Percentiles rank a stretch among this genome's conserved stretches.
These are phyloP conservation scores for Pseudococcus viburni DNA, from an alignment of 2,888 invertebrate species.

Conservation along the genomic window DNA sequence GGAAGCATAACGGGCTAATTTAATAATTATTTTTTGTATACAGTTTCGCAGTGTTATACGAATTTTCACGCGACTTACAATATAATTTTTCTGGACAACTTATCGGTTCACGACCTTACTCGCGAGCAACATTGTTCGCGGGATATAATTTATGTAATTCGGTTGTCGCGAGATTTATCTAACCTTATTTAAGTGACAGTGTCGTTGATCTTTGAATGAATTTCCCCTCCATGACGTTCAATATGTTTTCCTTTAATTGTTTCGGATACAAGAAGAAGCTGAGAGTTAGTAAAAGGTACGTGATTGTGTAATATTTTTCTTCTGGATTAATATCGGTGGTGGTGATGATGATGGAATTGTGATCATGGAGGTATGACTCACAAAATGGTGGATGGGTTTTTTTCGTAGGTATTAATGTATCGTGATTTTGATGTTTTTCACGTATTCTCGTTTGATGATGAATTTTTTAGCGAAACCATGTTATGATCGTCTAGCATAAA, in stretches of 20 bases:
- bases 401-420: not conserved
- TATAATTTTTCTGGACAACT: not conserved
- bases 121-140: not conserved
- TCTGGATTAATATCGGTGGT: not conserved
- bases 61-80: too few relatives aligned
- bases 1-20: too few relatives aligned
- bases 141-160: not conserved
- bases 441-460: not conserved
- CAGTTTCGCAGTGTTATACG: too few relatives aligned
- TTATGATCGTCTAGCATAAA: too few relatives aligned
- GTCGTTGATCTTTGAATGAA: not conserved
- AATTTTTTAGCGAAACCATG: too few relatives aligned
- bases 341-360: not conserved
- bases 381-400: not conserved
- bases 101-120: not conserved
- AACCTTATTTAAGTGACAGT: not conserved
- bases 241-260: not conserved
- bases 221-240: not conserved
- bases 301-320: not conserved
- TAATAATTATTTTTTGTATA: too few relatives aligned
- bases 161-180: not conserved
- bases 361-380: not conserved
- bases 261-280: conserved; percentile 15
- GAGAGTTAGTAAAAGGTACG: conserved; percentile 15
- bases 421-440: not conserved